Evolutionary conservation across 2,888 invertebrate species (phyloP), one percentile per base, ranked within the genome.

Genomic region (Junonia oenone): DNA sequence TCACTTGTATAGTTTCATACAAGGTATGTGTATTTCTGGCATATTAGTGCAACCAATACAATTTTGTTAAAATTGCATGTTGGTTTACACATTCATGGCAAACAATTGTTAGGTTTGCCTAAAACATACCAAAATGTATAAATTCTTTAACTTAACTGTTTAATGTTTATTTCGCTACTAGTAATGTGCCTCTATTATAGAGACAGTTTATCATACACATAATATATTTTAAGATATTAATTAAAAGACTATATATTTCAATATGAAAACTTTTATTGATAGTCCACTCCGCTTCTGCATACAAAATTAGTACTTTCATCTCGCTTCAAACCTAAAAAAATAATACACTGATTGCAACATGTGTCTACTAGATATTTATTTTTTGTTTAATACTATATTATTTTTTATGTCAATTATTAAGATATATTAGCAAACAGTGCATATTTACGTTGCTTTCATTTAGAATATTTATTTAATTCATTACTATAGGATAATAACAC

Each of bases 321-420:
- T 74, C 73, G 75, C 72, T 74, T 75, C 76, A 76, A 76, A 78
- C 76, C 74, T 78, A 78, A 78, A 81, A 68, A 63, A 73, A 76
- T 64, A 69, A 72, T 69, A 68, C 67, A 69, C 65, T 62, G 57
- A 58, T 65, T 66, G 60, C 61, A 66, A 75, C 45, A 50, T 29
- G 37, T 29, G 19, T 45, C 45, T 56, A 57, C 47, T 57, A 51
- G 50, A 59, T 56, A 43, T 50, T 37, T 11, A 33, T 33, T 51
- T 19, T 40, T 56, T 51, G 47, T 51, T 68, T 45, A 65, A 55
- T 55, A 67, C 66, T 66, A 62, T 59, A 26, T 43, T 38, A 38
- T 29, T 45, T 62, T 66, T 59, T 56, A 63, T 56, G 61, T 67
- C 58, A 63, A 59, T 52, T 52, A 26, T 50, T 59, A 56, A 63